Base-by-base conservation (phyloP, 2,888 invertebrate genomes). In the Theristus sp. region DNA sequence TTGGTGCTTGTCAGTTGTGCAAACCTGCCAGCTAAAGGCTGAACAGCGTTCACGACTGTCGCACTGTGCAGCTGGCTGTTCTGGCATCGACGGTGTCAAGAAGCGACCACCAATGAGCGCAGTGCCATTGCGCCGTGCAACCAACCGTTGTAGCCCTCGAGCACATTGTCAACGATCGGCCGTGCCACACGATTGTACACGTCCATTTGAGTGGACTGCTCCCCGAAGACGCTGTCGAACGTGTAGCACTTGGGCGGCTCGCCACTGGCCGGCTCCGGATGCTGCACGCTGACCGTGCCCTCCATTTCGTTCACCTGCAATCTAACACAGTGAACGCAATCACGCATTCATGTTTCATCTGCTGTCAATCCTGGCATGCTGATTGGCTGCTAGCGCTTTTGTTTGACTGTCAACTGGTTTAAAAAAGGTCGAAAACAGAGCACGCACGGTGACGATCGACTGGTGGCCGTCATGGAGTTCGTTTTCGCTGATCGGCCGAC, bases 101-200 rank as follows among this genome's bases (percentile, higher is more conserved):
- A n/a, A n/a, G n/a, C n/a, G n/a, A n/a, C n/a, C n/a, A n/a, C n/a
- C n/a, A n/a, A n/a, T 46, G 22, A 46, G 22, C 46, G n/a, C n/a
- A n/a, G n/a, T n/a, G n/a, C n/a, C n/a, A n/a, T n/a, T n/a, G n/a
- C n/a, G n/a, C n/a, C n/a, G n/a, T n/a, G n/a, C n/a, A 10, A 52
- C 54, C 28, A 22, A 64, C 94, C 96, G 79, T 98, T 98, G 78
- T 93, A 98, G 0, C 96, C 94, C 66, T 79, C 86, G 13, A 98
- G 80, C 1, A 94, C 93, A 76, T 91, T 90, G 65, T 94, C 90
- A 2, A 98, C 90, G 66, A 99, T 91, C 0, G 94, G 94, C 59
- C 90, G 82, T 0, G 96, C 96, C 0, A 93, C 89, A 71, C 89
- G 84, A 67, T 94, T 87, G 78, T 98, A 98, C 59, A 99, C 83